Evolutionary conservation across 2,797 vertebrate species (phyloP).

Genomic region (Macropus fuliginosus): DNA sequence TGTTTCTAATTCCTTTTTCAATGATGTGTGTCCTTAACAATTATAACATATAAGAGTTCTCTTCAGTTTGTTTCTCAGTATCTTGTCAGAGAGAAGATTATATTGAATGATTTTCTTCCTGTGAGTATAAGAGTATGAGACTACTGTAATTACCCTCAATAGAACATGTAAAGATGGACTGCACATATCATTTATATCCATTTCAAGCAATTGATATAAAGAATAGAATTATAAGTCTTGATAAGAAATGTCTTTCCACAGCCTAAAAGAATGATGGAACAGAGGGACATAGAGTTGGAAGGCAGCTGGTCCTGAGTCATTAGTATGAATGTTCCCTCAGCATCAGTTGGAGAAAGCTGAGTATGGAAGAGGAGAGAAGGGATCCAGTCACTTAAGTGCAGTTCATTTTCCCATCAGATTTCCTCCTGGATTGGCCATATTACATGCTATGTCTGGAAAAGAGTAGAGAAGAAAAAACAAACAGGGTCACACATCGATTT

Average conservation of each 20-base stretch:
- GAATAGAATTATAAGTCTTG: constrained; percentile 50
- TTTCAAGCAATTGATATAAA: constrained; percentile 57
- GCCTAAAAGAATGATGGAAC: not conserved
- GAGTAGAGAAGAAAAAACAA: not conserved
- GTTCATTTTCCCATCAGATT: not conserved
- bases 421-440: not conserved
- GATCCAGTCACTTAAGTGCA: not conserved
- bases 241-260: constrained; percentile 13
- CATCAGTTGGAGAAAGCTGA: not conserved
- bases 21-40: constrained; percentile 55
- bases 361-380: not conserved
- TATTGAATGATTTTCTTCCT: constrained; percentile 30
- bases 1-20: constrained; percentile 66
- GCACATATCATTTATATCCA: constrained; percentile 57
- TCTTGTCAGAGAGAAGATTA: constrained; percentile 38
- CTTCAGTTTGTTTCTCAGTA: constrained; percentile 20
- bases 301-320: not conserved
- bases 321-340: not conserved
- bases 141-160: constrained; percentile 57
- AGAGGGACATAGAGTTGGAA: not conserved
- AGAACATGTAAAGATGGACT: constrained; percentile 24
- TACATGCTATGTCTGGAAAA: not conserved
- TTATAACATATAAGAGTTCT: constrained; percentile 48
- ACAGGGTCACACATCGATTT: not conserved
- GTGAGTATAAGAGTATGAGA: constrained; percentile 14